phyloP scores from a whole-genome alignment of 1,140 invertebrate species.

The Neoseiulus cucumeris region DNA sequence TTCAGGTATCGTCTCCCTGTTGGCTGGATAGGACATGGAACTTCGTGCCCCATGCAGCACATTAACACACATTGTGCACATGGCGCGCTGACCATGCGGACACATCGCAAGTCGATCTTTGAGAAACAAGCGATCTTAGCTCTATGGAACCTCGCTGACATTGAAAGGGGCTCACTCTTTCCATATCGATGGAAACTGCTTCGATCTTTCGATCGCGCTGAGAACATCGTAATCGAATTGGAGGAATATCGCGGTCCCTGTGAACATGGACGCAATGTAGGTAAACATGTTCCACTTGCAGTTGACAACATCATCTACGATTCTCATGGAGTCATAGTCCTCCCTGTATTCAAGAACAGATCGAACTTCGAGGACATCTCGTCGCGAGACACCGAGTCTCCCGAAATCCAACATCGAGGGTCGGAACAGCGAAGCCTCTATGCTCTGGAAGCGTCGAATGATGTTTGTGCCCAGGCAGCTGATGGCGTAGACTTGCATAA shows the following conservation, averaged over 20 bases:
- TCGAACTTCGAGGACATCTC: background rate
- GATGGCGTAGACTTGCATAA: background rate
- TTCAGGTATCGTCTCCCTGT: too few relatives aligned
- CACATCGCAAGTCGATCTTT: too few relatives aligned
- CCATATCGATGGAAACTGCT: background rate
- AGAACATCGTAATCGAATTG: slow-evolving; percentile 1
- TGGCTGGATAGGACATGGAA: too few relatives aligned
- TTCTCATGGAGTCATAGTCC: background rate
- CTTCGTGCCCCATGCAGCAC: too few relatives aligned
- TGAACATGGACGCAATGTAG: background rate
- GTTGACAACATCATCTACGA: background rate
- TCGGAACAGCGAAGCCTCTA: background rate
- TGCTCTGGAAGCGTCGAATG: background rate
- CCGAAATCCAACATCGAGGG: background rate
- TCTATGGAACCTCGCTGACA: too few relatives aligned
- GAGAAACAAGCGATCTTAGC: too few relatives aligned
- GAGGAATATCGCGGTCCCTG: background rate
- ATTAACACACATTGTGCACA: too few relatives aligned
- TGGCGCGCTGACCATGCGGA: too few relatives aligned
- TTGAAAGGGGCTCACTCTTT: too few relatives aligned
- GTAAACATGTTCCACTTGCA: background rate
- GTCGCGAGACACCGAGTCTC: background rate
- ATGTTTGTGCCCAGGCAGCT: background rate
- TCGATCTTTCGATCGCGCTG: background rate
- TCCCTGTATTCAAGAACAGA: background rate